Percentiles rank a stretch among this genome's conserved stretches.
Evolutionary conservation across 2,797 vertebrate species (phyloP).

Genomic region (Threskiornis aethiopicus): DNA sequence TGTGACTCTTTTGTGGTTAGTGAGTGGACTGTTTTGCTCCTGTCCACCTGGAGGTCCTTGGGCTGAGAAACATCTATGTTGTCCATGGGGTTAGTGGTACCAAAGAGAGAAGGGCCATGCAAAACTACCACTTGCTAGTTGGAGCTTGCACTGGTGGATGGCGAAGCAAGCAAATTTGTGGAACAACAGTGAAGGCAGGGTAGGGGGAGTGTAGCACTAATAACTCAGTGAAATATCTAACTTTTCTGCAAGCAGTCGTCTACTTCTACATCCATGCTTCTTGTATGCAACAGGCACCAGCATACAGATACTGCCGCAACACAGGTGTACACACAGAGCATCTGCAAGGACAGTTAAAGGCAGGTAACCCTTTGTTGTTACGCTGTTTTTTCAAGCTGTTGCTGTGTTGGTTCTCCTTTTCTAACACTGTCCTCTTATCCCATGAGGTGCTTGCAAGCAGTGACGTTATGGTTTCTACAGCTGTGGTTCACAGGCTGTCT

Average conservation of each 20-base stretch:
- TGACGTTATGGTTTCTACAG: background rate
- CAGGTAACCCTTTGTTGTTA: background rate
- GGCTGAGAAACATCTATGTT: background rate
- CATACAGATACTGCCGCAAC: rapidly evolving
- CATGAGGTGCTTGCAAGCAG: background rate
- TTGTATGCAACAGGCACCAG: background rate
- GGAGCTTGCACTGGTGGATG: background rate
- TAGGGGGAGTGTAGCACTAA: background rate
- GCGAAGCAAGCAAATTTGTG: background rate
- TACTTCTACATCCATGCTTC: background rate
- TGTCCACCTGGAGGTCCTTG: background rate
- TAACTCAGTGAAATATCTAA: background rate
- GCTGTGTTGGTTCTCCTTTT: background rate
- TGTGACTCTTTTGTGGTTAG: background rate
- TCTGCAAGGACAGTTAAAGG: background rate
- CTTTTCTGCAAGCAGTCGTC: background rate
- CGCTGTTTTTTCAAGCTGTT: background rate
- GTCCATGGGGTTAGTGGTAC: background rate
- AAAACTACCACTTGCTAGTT: background rate
- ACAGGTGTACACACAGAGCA: rapidly evolving
- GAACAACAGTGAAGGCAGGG: background rate
- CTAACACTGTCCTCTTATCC: background rate
- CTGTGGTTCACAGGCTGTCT: background rate
- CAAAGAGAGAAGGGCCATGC: background rate
- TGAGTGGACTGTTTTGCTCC: rapidly evolving